These are phyloP conservation scores for Pissodes strobi DNA, from an alignment of 1,140 invertebrate species.

Conservation along the genomic window DNA sequence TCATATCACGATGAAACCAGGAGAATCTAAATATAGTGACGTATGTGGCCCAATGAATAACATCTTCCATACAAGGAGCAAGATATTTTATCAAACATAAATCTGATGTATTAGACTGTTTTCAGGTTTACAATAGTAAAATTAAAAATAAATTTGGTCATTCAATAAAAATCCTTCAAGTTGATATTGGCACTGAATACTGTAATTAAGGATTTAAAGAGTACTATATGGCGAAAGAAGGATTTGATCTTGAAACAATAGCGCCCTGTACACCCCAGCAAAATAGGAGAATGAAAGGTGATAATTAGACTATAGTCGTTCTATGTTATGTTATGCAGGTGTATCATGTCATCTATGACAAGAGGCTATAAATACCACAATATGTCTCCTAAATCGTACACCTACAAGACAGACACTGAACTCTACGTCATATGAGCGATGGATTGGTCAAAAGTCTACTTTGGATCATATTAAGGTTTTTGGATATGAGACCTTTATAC, in stretches of 20 bases:
- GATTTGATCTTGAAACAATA: slow-evolving; percentile 40
- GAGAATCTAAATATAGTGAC: slow-evolving; percentile 38
- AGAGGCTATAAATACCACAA: slow-evolving; percentile 55
- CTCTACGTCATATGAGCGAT: slow-evolving; percentile 29
- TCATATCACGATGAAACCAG: slow-evolving; percentile 36
- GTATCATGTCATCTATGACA: slow-evolving; percentile 55
- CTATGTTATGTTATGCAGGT: slow-evolving; percentile 47
- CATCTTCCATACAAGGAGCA: background rate
- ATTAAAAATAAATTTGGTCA: slow-evolving; percentile 42
- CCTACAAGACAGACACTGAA: slow-evolving; percentile 27
- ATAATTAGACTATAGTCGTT: slow-evolving; percentile 52
- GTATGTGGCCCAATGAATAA: slow-evolving; percentile 2
- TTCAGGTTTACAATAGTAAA: slow-evolving; percentile 42
- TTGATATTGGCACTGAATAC: slow-evolving; percentile 7
- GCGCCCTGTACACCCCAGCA: slow-evolving; percentile 48
- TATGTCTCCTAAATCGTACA: slow-evolving; percentile 55
- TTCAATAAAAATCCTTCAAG: background rate
- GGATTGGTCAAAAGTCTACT: slow-evolving; percentile 31
- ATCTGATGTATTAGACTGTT: background rate
- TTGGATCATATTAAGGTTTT: slow-evolving; percentile 45
- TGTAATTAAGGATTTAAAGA: slow-evolving; percentile 3
- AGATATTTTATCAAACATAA: background rate
- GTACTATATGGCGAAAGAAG: slow-evolving; percentile 36
- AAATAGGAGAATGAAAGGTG: slow-evolving; percentile 56
- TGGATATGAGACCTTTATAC: slow-evolving; percentile 43